Conservation (phyloP, 1,140 invertebrate genomes). For the Galendromus occidentalis region DNA sequence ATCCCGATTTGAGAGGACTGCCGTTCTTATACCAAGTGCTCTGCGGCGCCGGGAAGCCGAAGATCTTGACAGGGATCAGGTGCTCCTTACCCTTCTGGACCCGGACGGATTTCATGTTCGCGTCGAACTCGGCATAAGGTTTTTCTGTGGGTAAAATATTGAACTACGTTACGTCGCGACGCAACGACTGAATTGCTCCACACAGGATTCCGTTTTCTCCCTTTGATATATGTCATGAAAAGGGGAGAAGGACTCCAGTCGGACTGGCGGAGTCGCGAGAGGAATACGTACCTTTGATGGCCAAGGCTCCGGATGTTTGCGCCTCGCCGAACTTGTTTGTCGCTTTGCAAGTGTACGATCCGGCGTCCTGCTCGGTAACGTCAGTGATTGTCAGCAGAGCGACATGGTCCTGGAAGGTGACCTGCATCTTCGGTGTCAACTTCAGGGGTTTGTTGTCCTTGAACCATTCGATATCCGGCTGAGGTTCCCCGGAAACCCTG, state of each 20-base stretch:
- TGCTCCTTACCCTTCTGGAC: slow-evolving; percentile 37
- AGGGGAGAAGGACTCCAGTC: too few relatives aligned
- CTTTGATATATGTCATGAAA: too few relatives aligned
- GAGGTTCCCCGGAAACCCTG: slow-evolving; percentile 55
- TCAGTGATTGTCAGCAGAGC: slow-evolving; percentile 47
- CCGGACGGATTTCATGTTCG: slow-evolving; percentile 31
- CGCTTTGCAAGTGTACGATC: slow-evolving; percentile 44
- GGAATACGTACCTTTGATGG: slow-evolving; percentile 33
- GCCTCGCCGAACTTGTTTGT: slow-evolving; percentile 47
- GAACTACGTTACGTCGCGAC: too few relatives aligned
- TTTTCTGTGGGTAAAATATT: too few relatives aligned
- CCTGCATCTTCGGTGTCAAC: slow-evolving; percentile 24
- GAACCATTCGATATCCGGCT: slow-evolving; percentile 61
- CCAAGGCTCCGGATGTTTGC: slow-evolving; percentile 39
- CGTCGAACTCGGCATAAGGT: slow-evolving; percentile 39
- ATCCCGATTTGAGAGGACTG: slow-evolving; percentile 25
- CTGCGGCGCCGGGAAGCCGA: slow-evolving; percentile 44
- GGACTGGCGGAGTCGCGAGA: neutral
- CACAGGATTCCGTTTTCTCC: too few relatives aligned
- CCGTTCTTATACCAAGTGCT: slow-evolving; percentile 44
- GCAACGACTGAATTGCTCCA: too few relatives aligned
- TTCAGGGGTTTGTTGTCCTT: slow-evolving; percentile 26
- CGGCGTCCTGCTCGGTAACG: slow-evolving; percentile 40
- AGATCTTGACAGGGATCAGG: slow-evolving; percentile 36
- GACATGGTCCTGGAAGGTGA: slow-evolving; percentile 47